These are phyloP conservation scores for Cariama cristata DNA, from an alignment of 2,113 vertebrate species.

Conservation along the genomic window DNA sequence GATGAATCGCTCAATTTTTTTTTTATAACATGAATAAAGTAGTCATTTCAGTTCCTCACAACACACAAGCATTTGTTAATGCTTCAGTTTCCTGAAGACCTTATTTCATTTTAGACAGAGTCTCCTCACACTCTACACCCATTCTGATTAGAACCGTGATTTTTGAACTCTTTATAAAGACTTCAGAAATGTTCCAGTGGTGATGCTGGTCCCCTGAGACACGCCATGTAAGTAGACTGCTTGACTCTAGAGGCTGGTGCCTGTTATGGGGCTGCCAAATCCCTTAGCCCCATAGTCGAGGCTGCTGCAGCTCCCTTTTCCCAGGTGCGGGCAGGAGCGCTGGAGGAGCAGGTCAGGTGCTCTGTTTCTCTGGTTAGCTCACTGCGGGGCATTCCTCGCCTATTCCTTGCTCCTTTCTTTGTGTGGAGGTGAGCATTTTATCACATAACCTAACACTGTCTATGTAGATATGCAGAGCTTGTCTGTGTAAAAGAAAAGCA, in stretches of 20 bases:
- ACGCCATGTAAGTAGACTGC: not conserved
- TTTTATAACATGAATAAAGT: not conserved
- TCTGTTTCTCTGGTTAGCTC: not conserved
- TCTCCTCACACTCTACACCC: not conserved
- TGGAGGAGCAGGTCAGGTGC: not conserved
- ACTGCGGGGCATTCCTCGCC: no score
- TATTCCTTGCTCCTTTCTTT: not conserved
- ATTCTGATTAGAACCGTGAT: not conserved
- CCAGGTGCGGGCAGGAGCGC: not conserved
- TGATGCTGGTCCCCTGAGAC: not conserved
- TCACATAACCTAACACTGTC: not conserved
- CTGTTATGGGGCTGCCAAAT: not conserved
- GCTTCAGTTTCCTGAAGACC: not conserved
- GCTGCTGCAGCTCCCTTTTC: not conserved
- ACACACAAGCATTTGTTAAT: not conserved
- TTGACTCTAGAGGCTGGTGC: not conserved
- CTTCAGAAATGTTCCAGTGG: not conserved
- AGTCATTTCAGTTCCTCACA: not conserved
- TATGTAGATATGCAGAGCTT: not conserved
- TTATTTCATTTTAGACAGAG: not conserved
- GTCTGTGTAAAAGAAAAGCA: not conserved
- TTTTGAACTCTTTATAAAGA: not conserved
- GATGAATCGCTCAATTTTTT: not conserved
- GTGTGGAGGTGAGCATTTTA: not conserved
- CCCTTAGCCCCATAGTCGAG: accelerated